Percentiles rank a stretch among this genome's conserved stretches.
phyloP scores from a whole-genome alignment of 2,797 vertebrate species.

The Enoplosus armatus region DNA sequence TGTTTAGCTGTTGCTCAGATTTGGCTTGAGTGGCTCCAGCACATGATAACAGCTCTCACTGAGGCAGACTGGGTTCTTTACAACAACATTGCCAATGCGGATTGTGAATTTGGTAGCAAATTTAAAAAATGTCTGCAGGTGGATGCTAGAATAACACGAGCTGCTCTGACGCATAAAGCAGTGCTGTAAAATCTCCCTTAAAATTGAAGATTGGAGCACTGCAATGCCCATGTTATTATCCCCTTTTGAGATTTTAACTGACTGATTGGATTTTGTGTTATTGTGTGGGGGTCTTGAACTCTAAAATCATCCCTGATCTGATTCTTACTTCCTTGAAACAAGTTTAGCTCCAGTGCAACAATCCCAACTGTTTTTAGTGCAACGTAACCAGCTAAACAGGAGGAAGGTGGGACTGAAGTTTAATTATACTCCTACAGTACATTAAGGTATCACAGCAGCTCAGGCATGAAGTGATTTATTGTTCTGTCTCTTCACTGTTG shows the following conservation, averaged over 20 bases:
- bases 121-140: background rate
- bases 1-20: background rate
- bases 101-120: background rate
- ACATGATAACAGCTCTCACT: background rate
- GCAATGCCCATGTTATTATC: too few species aligned
- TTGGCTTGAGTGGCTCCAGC: too few species aligned
- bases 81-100: background rate
- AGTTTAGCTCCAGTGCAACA: background rate
- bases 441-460: slow-evolving; percentile 35
- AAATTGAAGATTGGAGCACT: background rate
- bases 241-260: too few species aligned
- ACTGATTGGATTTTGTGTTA: background rate
- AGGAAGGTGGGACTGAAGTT: background rate
- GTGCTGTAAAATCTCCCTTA: background rate
- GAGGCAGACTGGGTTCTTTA: background rate
- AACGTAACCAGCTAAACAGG: background rate
- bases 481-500: slow-evolving; percentile 2
- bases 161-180: background rate
- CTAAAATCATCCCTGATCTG: background rate
- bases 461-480: slow-evolving; percentile 36
- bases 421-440: slow-evolving; percentile 21
- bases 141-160: background rate
- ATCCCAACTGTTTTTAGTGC: background rate
- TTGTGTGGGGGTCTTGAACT: background rate
- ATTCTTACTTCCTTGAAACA: background rate